Evolutionary conservation across 2,888 invertebrate genomes (phyloP), one percentile per base, ranked within the genome.

Genomic region (Acronicta leporina): DNA sequence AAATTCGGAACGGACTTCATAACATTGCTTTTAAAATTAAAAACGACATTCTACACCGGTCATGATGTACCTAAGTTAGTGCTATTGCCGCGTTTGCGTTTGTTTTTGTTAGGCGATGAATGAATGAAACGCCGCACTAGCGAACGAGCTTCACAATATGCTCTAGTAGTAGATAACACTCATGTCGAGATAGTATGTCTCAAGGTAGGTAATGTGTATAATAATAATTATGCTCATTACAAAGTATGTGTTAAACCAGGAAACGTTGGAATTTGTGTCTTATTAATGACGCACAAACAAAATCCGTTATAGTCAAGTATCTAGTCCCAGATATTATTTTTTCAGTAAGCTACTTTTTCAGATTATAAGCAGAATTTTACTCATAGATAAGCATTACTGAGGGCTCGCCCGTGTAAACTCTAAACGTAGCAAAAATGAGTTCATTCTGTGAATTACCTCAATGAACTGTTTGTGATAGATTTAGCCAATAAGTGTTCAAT

Each of bases 401-500:
- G 79, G 79, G 77, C 67, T 84, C 81, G 80, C 84, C 78, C 81
- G 63, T 68, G 43, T 65, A 46, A 73, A 70, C 66, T 61, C 48
- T 71, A 58, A 67, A 67, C 59, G 73, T 78, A 78, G 80, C 79
- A 81, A 78, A 63, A 74, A 59, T 60, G 82, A 84, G 84, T 90
- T 88, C 85, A 87, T 87, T 88, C 84, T 90, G 87, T 90, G 82
- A 87, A 91, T 89, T 92, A 94, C 93, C 93, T 94, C 94, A 92
- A 90, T 90, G 91, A 88, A 90, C 89, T 91, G 85, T 90, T 90
- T 94, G 93, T 94, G 92, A 93, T 94, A 93, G 92, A 88, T 91
- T 90, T 94, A 94, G 93, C 93, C 93, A 87, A 87, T 94, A 94
- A 92, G 94, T 94, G 94, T 94, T 94, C 94, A 93, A 87, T 88